Percentiles rank a stretch among this genome's conserved stretches.
phyloP scores from a whole-genome alignment of 2,888 invertebrate genomes.

The Morinoia aosen region DNA sequence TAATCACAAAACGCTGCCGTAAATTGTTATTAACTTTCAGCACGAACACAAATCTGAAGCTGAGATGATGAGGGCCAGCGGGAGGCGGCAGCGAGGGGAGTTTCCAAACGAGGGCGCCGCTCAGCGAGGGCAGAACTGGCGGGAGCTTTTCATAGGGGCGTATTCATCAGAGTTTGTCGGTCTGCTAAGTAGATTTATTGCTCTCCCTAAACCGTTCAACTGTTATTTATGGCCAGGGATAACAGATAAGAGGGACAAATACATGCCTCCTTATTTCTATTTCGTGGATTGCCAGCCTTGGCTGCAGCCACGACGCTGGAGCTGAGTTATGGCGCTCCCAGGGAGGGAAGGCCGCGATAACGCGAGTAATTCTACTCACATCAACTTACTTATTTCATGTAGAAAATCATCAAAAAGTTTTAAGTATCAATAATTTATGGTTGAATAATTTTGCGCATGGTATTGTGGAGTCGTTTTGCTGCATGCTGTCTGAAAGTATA shows the following conservation, averaged over 20 bases:
- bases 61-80: no score
- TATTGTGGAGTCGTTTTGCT: no score
- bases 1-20: not conserved
- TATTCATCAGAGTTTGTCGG: constrained; percentile 49
- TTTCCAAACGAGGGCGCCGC: not conserved
- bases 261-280: constrained; percentile 26
- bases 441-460: no score
- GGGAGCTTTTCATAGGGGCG: constrained; percentile 9
- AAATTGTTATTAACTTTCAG: not conserved
- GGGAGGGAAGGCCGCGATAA: not conserved
- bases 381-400: no score
- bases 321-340: not conserved
- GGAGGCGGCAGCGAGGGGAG: no score
- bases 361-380: not conserved
- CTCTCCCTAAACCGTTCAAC: constrained; percentile 45
- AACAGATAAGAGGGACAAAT: constrained; percentile 44
- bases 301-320: not conserved
- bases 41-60: not conserved
- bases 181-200: constrained; percentile 51
- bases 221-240: constrained; percentile 39
- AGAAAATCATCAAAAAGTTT: no score
- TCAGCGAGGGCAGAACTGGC: not conserved
- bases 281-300: not conserved
- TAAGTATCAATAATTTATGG: no score
- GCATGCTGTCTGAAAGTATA: no score